Conservation (phyloP, 2,113 vertebrate genomes). For the Physeter macrocephalus region DNA sequence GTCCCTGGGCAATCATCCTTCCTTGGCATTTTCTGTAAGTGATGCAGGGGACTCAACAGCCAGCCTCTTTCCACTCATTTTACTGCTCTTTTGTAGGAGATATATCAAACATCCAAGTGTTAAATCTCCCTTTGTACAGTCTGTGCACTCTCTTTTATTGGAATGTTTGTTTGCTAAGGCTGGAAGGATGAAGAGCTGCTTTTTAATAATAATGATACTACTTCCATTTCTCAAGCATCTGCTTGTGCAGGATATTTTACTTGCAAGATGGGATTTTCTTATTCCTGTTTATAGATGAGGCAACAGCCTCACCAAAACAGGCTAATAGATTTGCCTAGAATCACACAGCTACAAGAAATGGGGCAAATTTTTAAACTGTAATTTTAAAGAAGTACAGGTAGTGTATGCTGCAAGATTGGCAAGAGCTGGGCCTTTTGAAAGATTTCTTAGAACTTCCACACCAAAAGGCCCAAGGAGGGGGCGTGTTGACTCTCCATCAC, state of each 20-base stretch:
- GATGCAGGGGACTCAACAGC: neutral
- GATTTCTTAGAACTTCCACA: neutral
- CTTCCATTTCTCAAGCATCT: neutral
- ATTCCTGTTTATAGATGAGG: neutral
- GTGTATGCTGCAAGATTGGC: neutral
- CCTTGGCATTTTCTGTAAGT: neutral
- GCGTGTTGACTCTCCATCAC: neutral
- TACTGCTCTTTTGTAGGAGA: neutral
- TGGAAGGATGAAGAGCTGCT: neutral
- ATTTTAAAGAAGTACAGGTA: neutral
- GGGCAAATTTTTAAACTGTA: neutral
- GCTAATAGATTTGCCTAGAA: neutral
- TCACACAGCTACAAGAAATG: neutral
- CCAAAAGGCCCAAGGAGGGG: neutral
- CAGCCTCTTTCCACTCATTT: neutral
- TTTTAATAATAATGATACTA: neutral
- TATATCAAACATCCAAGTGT: neutral
- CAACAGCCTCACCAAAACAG: neutral
- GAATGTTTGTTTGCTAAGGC: neutral
- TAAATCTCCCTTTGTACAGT: neutral
- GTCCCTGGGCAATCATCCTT: rapidly evolving
- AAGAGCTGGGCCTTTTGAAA: neutral
- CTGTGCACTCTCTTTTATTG: neutral
- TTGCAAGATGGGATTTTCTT: neutral
- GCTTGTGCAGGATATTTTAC: neutral